Conservation (phyloP, 2,888 invertebrate genomes). For the Amaurobius ferox region DNA sequence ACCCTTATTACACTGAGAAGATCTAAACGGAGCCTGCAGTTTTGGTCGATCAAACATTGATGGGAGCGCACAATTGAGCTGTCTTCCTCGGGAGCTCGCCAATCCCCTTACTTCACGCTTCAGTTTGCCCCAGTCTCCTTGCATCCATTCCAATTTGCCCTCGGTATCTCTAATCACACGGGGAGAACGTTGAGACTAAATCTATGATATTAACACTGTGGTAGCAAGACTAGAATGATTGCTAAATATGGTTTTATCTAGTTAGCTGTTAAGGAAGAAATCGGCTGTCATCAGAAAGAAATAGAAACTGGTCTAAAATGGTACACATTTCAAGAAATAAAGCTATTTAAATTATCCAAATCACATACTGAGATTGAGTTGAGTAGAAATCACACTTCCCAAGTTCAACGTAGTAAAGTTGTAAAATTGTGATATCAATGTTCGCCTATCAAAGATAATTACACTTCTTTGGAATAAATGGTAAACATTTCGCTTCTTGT, state of each 20-base stretch:
- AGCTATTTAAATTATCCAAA: too few species aligned
- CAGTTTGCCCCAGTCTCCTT: conserved; percentile 51
- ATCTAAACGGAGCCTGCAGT: conserved; percentile 59
- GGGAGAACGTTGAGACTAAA: not conserved
- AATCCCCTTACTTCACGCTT: conserved; percentile 67
- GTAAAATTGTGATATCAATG: too few species aligned
- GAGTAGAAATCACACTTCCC: too few species aligned
- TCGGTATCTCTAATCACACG: conserved; percentile 63
- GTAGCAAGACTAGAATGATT: conserved; percentile 6
- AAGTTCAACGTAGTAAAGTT: too few species aligned
- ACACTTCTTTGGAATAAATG: too few species aligned
- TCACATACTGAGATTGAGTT: too few species aligned
- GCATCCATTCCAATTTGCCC: conserved; percentile 67
- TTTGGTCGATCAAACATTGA: conserved; percentile 71
- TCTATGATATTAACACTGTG: not conserved
- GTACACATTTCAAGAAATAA: too few species aligned
- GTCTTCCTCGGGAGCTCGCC: conserved; percentile 45
- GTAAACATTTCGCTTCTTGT: too few species aligned
- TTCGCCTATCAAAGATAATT: too few species aligned
- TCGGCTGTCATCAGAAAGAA: conserved; percentile 37
- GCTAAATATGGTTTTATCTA: conserved; percentile 53
- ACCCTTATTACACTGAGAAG: conserved; percentile 47
- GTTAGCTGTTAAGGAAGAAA: conserved; percentile 54
- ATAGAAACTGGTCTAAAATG: conserved; percentile 1
- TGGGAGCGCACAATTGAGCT: conserved; percentile 68